These are phyloP conservation scores for Haliclona indistincta DNA, from an alignment of 37 sponge, comb jelly and placozoan genomes.

Conservation along the genomic window DNA sequence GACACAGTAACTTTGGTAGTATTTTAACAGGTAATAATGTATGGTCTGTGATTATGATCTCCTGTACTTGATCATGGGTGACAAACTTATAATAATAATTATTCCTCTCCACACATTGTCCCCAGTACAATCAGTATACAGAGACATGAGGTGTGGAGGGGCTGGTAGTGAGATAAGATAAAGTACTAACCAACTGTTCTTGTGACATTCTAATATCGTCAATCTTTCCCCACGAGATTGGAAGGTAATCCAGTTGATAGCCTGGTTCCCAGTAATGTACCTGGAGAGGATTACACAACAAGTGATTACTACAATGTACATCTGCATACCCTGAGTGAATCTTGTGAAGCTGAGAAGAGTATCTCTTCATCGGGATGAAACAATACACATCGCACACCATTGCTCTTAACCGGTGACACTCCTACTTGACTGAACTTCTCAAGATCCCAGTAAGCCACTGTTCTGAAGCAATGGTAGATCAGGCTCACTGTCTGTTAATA, in stretches of 20 bases:
- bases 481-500: background rate
- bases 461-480: conserved; percentile 30
- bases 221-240: conserved; percentile 81
- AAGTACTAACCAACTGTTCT: conserved; percentile 75
- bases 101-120: too few relatives aligned
- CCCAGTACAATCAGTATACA: background rate
- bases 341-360: conserved; percentile 80
- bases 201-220: conserved; percentile 65
- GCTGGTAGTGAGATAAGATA: background rate
- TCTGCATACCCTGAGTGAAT: conserved; percentile 60
- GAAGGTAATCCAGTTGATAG: conserved; percentile 44
- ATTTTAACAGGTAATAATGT: too few relatives aligned
- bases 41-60: too few relatives aligned
- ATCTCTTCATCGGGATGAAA: conserved; percentile 60
- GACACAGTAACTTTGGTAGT: too few relatives aligned
- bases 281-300: background rate
- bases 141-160: background rate
- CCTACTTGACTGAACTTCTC: conserved; percentile 80
- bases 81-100: too few relatives aligned
- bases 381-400: conserved; percentile 52
- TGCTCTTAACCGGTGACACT: conserved; percentile 57
- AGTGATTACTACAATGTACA: too few relatives aligned
- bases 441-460: conserved; percentile 92
- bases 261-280: conserved; percentile 88
- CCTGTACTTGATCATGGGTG: too few relatives aligned